Conservation (phyloP, 2,797 vertebrate genomes). For the Malacoctenus gilli region DNA sequence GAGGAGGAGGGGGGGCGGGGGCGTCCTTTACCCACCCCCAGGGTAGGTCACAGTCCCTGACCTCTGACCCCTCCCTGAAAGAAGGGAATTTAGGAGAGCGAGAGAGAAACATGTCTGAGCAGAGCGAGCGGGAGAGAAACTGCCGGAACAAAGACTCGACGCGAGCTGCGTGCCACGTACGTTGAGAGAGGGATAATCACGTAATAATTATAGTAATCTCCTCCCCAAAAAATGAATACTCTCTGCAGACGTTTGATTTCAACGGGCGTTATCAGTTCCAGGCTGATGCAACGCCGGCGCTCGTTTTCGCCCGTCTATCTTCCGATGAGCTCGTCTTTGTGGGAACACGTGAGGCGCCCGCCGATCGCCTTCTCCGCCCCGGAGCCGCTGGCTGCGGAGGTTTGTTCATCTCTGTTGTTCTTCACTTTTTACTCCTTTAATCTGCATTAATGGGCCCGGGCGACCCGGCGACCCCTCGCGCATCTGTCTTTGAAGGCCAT, state of each 20-base stretch:
- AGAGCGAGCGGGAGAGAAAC: constrained; percentile 46
- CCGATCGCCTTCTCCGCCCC: constrained; percentile 33
- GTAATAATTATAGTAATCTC: constrained; percentile 1
- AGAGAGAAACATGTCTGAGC: constrained; percentile 75
- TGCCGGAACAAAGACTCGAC: constrained; percentile 55
- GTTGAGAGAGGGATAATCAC: constrained; percentile 15
- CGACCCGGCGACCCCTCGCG: constrained; percentile 68
- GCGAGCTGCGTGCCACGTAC: constrained; percentile 32
- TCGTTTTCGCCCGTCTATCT: constrained; percentile 7
- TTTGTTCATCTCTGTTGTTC: constrained; percentile 73
- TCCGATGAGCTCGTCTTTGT: no score
- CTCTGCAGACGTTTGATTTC: no score
- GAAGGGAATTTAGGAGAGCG: constrained; percentile 77
- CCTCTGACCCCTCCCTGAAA: constrained; percentile 80
- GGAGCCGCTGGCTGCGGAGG: constrained; percentile 65
- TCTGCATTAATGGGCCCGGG: constrained; percentile 67
- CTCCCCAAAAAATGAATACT: neutral
- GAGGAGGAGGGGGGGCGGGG: constrained; percentile 10
- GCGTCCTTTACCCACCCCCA: constrained; percentile 64
- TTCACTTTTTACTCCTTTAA: constrained; percentile 72
- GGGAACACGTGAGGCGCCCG: no score
- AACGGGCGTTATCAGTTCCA: neutral
- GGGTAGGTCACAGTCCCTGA: constrained; percentile 77
- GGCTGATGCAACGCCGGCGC: neutral
- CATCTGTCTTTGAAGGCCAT: constrained; percentile 73